These are phyloP conservation scores for Platynereis dumerilii DNA, from an alignment of 2,888 invertebrate species.

Conservation along the genomic window DNA sequence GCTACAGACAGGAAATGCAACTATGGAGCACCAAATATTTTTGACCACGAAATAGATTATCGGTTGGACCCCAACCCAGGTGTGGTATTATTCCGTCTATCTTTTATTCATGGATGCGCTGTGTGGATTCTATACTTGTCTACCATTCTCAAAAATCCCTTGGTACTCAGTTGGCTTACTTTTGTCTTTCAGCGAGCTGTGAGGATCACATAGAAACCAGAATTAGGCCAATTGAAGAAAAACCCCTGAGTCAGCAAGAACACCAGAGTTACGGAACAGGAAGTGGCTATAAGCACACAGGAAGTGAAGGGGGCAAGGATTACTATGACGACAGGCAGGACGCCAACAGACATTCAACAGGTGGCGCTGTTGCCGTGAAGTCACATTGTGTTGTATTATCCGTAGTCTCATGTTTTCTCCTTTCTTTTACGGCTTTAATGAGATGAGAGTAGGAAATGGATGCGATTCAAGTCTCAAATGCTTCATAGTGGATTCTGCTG, in stretches of 20 bases:
- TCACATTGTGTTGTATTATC: too few relatives aligned
- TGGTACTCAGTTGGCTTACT: neutral
- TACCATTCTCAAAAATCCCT: too few relatives aligned
- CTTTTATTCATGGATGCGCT: too few relatives aligned
- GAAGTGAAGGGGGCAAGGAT: slow-evolving; percentile 1
- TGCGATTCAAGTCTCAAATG: too few relatives aligned
- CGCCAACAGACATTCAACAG: too few relatives aligned
- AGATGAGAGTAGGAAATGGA: too few relatives aligned
- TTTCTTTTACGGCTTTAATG: too few relatives aligned
- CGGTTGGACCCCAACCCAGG: neutral
- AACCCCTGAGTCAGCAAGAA: slow-evolving; percentile 8
- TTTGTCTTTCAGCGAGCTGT: neutral
- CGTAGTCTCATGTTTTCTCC: too few relatives aligned
- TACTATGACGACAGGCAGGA: slow-evolving; percentile 2
- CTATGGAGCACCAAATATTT: slow-evolving; percentile 1
- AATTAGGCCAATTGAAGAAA: neutral
- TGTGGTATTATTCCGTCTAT: neutral
- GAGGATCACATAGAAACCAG: slow-evolving; percentile 3
- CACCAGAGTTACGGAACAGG: neutral
- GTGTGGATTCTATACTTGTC: too few relatives aligned
- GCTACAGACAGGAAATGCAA: slow-evolving; percentile 8
- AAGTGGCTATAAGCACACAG: slow-evolving; percentile 4
- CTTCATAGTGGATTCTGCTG: too few relatives aligned
- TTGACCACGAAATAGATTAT: neutral
- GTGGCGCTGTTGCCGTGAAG: too few relatives aligned